A percentile compares a stretch with the other conserved stretches of the same genome.
These are phyloP conservation scores for Psammodynastes pulverulentus DNA, from an alignment of 2,113 vertebrate genomes.

Conservation along the genomic window DNA sequence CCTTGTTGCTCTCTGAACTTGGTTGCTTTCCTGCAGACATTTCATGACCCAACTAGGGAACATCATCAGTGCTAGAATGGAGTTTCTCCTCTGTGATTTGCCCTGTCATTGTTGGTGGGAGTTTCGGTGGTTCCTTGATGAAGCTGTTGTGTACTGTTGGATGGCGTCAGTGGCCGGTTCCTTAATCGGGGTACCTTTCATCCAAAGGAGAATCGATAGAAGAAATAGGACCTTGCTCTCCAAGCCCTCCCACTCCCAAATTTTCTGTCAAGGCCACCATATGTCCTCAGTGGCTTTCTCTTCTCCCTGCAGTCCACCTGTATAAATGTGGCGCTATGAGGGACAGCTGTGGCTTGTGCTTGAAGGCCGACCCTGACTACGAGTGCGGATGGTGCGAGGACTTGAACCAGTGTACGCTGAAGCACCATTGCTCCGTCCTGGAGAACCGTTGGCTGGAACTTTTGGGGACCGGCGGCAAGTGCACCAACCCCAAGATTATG, in stretches of 20 bases:
- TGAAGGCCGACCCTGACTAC: slow-evolving; percentile 93
- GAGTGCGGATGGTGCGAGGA: slow-evolving; percentile 94
- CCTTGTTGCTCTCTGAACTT: no score
- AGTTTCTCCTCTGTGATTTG: no score
- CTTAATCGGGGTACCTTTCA: neutral
- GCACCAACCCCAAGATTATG: slow-evolving; percentile 93
- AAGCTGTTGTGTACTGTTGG: no score
- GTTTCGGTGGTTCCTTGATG: no score
- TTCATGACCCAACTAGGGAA: no score
- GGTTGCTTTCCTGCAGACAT: no score
- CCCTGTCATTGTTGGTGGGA: no score
- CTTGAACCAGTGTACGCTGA: slow-evolving; percentile 88
- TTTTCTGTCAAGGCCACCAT: neutral
- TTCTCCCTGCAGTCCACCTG: slow-evolving; percentile 81
- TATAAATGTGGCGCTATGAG: slow-evolving; percentile 95
- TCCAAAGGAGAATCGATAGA: neutral
- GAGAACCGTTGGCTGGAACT: slow-evolving; percentile 90
- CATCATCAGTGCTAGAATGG: no score
- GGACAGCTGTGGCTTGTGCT: slow-evolving; percentile 93
- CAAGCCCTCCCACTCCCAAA: fast-evolving
- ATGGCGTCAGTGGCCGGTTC: no score
- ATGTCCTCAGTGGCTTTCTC: neutral
- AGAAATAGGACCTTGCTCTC: neutral
- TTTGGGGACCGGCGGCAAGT: slow-evolving; percentile 90
- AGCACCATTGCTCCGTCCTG: slow-evolving; percentile 87